phyloP scores from a whole-genome alignment of 2,888 invertebrate species.

The Drosophila trichaetosa region DNA sequence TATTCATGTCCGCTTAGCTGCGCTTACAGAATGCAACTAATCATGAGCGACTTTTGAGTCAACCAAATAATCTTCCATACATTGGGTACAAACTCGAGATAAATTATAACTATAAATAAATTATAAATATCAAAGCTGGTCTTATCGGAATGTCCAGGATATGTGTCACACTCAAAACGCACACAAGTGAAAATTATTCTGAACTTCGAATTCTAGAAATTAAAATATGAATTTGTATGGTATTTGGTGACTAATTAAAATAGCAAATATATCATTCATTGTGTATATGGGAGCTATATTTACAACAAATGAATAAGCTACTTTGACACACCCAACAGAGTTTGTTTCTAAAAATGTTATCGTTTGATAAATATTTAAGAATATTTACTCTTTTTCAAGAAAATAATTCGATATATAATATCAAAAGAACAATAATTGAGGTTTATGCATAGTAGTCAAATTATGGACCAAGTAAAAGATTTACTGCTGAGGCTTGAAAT shows the following conservation, averaged over 20 bases:
- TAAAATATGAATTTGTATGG: not conserved
- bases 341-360: not conserved
- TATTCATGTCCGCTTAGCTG: not conserved
- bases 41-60: not conserved
- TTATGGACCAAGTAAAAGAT: no score
- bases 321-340: not conserved
- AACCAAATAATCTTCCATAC: not conserved
- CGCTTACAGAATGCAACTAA: constrained; percentile 6
- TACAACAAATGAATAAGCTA: not conserved
- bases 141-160: not conserved
- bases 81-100: not conserved
- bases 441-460: no score
- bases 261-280: rapidly evolving
- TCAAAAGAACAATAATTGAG: no score
- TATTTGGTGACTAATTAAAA: not conserved
- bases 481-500: no score
- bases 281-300: rapidly evolving
- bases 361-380: not conserved
- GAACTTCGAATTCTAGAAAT: not conserved
- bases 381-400: no score
- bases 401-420: no score
- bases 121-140: not conserved
- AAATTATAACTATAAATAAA: not conserved
- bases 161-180: not conserved
- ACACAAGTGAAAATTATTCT: no score